Base-by-base conservation (phyloP, 2,113 vertebrate genomes). In the Chaetodon auriga region DNA sequence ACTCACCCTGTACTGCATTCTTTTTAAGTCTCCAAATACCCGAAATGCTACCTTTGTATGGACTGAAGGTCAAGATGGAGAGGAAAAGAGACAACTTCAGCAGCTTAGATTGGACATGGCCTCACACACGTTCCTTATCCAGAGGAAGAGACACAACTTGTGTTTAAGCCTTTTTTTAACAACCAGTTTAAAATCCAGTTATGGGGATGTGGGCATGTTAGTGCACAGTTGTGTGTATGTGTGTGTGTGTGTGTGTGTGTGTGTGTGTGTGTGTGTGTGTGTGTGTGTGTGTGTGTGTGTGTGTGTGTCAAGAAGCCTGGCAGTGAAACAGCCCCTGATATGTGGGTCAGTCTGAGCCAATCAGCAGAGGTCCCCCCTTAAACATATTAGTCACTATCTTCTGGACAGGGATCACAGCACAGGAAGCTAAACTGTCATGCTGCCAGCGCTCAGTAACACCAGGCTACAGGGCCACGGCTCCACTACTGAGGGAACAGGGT, bases 341-440 rank as follows among this genome's bases (percentile, higher is more conserved):
- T 88, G 69, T 84, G 76, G 86, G 88, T 87, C 88, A 91, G 60
- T 49, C 36, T 23, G 36, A 35, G 54, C 54, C 62, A 62, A 85
- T 89, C 79, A 80, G 62, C 75, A 41, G 68, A 54, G n/a, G 36
- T 35, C 49, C 76, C 76, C 45, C 79, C 51, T 84, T 77, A 83
- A 91, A 87, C 88, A 79, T 76, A 88, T 88, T 78, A 85, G 66
- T 79, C 81, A 53, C 5, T 43, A 45, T 72, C 23, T 30, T n/a
- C 5, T 68, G 25, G 43, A 46, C 43, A 5, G 46, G 74, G 41
- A 58, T 61, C 58, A n/a, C 19, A 38, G 69, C 69, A 30, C 51
- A 55, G 51, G 21, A 57, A 38, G 68, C 38, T 57, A 5, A 57
- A 70, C 14, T 14, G n/a, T 41, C 19, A 69, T n/a, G 21, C 21